phyloP scores from a whole-genome alignment of 2,113 vertebrate genomes.

The Oncorhynchus nerka region DNA sequence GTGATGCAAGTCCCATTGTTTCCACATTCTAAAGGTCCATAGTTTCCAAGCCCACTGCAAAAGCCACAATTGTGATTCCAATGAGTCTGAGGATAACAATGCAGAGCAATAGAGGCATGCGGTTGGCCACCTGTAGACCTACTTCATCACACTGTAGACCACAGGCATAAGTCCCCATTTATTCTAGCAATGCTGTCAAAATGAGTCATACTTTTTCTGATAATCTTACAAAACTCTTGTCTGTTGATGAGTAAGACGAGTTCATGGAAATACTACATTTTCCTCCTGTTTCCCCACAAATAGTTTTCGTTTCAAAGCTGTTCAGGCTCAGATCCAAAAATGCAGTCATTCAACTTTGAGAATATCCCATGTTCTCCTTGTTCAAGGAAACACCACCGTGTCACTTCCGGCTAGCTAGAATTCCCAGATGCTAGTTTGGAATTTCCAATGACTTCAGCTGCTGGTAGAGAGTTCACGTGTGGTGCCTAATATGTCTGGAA shows the following conservation, averaged over 20 bases:
- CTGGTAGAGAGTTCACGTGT: not conserved
- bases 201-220: not conserved
- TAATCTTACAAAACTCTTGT: not conserved
- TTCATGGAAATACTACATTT: slow-evolving; percentile 23
- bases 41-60: slow-evolving; percentile 43
- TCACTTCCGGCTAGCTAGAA: slow-evolving; percentile 57
- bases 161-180: too few relatives aligned
- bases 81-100: too few relatives aligned
- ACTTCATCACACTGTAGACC: too few relatives aligned
- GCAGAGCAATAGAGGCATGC: too few relatives aligned
- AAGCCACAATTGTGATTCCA: too few relatives aligned
- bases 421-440: slow-evolving; percentile 47
- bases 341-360: slow-evolving; percentile 16
- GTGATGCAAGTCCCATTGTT: slow-evolving; percentile 53
- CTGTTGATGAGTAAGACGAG: not conserved
- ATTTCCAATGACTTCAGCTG: slow-evolving; percentile 44
- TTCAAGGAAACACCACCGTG: slow-evolving; percentile 57
- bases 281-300: not conserved
- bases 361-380: slow-evolving; percentile 28
- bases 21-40: slow-evolving; percentile 50
- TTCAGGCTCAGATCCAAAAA: slow-evolving; percentile 16
- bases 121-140: too few relatives aligned
- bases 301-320: not conserved
- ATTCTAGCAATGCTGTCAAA: too few relatives aligned
- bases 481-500: slow-evolving; percentile 27